These are phyloP conservation scores for Temnopleurus reevesii DNA, from an alignment of 53 echinoderm and acorn worm genomes.

Conservation along the genomic window DNA sequence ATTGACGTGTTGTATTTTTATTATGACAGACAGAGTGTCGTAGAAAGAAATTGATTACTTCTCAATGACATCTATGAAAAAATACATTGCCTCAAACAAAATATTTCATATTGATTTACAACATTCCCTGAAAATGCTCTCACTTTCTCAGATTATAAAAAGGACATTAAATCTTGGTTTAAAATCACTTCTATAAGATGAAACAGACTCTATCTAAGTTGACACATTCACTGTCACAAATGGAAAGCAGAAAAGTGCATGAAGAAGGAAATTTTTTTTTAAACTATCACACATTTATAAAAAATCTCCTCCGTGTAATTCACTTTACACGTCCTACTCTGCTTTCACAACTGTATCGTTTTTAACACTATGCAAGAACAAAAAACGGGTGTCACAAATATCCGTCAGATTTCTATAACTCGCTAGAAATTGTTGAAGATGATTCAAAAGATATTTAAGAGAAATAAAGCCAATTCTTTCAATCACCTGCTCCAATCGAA, in stretches of 20 bases:
- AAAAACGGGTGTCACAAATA: neutral
- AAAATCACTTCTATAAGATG: too few species aligned
- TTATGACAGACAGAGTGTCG: too few species aligned
- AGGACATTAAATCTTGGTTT: too few species aligned
- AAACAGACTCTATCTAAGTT: too few species aligned
- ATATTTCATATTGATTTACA: too few species aligned
- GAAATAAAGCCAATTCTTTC: neutral
- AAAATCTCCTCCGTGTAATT: neutral
- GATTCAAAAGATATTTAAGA: neutral
- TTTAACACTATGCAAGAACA: neutral
- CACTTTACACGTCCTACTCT: neutral
- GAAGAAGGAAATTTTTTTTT: neutral
- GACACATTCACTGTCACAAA: neutral
- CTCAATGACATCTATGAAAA: too few species aligned
- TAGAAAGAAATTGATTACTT: too few species aligned
- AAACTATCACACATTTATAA: neutral
- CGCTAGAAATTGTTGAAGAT: neutral
- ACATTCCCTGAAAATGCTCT: too few species aligned
- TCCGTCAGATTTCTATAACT: neutral
- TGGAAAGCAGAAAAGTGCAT: neutral
- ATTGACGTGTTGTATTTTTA: too few species aligned
- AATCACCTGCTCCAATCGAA: neutral
- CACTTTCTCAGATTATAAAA: too few species aligned
- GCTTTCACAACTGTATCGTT: neutral
- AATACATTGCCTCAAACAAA: too few species aligned